Percentiles rank a stretch among this genome's conserved stretches.
Conservation (phyloP, 2,113 vertebrate species). For the Macrotis lagotis region DNA sequence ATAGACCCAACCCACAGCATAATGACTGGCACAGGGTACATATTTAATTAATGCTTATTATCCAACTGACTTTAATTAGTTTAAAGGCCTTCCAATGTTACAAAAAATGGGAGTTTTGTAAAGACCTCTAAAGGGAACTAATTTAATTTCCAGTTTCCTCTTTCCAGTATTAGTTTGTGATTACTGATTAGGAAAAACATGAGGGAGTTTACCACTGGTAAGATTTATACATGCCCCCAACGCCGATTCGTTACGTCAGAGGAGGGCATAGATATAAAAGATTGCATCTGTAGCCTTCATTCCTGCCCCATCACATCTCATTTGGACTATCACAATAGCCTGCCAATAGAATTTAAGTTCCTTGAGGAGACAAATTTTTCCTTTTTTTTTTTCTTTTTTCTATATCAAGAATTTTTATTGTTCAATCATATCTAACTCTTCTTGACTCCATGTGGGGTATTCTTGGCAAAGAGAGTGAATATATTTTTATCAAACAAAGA, state of each 20-base stretch:
- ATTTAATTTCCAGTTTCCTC: neutral
- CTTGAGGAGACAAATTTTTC: neutral
- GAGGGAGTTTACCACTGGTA: neutral
- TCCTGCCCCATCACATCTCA: neutral
- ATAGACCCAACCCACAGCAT: neutral
- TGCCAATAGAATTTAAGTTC: neutral
- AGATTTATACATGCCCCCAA: neutral
- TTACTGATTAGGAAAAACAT: too few species aligned
- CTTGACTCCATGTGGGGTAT: too few species aligned
- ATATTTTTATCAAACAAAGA: too few species aligned
- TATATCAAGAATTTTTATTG: neutral
- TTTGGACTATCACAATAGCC: neutral
- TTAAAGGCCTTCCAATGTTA: neutral
- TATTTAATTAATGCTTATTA: neutral
- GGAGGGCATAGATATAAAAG: neutral
- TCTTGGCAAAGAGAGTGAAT: too few species aligned
- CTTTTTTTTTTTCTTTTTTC: neutral
- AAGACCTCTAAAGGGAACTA: neutral
- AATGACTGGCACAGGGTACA: neutral
- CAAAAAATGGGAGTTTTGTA: neutral
- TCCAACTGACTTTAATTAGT: neutral
- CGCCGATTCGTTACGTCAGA: neutral
- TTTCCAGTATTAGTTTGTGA: fast-evolving
- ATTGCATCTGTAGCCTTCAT: neutral
- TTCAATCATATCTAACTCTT: too few species aligned